A percentile compares a stretch with the other conserved stretches of the same genome.
These are phyloP conservation scores for Yasuhikotakia modesta DNA, from an alignment of 2,797 vertebrate species.

Conservation along the genomic window DNA sequence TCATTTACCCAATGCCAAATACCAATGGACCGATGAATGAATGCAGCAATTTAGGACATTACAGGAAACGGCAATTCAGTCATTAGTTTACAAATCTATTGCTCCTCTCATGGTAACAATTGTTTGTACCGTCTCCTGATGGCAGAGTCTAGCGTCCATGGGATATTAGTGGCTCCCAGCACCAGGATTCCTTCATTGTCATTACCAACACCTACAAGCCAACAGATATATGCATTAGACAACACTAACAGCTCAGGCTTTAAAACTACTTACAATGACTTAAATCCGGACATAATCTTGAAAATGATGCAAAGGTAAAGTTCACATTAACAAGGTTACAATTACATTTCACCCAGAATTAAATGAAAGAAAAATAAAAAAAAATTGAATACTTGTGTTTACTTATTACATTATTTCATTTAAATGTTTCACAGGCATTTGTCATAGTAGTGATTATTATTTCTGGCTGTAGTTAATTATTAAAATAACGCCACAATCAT, in stretches of 20 bases:
- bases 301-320: too few relatives aligned
- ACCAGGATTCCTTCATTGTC: constrained; percentile 97
- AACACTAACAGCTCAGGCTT: neutral
- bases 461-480: too few relatives aligned
- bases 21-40: neutral
- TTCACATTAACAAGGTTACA: too few relatives aligned
- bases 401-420: too few relatives aligned
- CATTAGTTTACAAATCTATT: neutral
- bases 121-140: constrained; percentile 90
- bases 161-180: constrained; percentile 98
- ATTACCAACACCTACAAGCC: constrained; percentile 86
- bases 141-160: constrained; percentile 97
- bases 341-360: too few relatives aligned
- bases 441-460: too few relatives aligned
- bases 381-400: too few relatives aligned
- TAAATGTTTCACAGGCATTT: too few relatives aligned
- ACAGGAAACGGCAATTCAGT: neutral
- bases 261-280: neutral
- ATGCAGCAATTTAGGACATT: neutral
- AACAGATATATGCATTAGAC: constrained; percentile 9
- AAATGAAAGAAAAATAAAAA: too few relatives aligned
- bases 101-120: neutral
- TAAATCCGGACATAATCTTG: too few relatives aligned
- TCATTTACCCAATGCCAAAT: neutral
- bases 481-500: too few relatives aligned